phyloP scores from a whole-genome alignment of 2,888 invertebrate genomes.

The Microctonus aethiopoides region DNA sequence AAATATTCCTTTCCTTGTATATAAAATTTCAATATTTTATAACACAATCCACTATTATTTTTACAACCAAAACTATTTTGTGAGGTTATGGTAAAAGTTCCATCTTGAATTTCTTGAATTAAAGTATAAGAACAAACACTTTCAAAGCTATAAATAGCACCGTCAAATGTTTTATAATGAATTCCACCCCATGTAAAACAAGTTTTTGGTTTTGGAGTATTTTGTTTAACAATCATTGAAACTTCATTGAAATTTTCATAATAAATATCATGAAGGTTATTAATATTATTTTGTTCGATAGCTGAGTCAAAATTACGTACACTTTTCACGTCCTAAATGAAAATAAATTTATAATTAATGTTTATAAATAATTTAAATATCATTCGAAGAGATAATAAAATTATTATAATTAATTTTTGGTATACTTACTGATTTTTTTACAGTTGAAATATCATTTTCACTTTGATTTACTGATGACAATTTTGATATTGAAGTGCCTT shows the following conservation, averaged over 20 bases:
- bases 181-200: conserved; percentile 85
- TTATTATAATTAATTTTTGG: neutral
- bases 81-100: conserved; percentile 77
- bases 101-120: conserved; percentile 76
- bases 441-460: neutral
- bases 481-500: conserved; percentile 34
- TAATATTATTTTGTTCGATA: neutral
- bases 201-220: conserved; percentile 73
- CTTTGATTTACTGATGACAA: neutral
- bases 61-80: conserved; percentile 70
- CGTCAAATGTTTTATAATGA: conserved; percentile 89
- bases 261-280: neutral
- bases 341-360: neutral
- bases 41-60: conserved; percentile 67
- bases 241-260: conserved; percentile 5
- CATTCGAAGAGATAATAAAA: neutral
- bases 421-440: conserved; percentile 17
- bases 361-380: neutral
- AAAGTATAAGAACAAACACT: conserved; percentile 83
- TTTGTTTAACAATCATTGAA: conserved; percentile 44
- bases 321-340: conserved; percentile 4
- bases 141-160: conserved; percentile 78
- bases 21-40: conserved; percentile 72
- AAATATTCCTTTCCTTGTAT: conserved; percentile 79
- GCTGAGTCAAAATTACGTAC: neutral